A percentile compares a stretch with the other conserved stretches of the same genome.
phyloP scores from a whole-genome alignment of 2,888 invertebrate species.

The Apodemia zela region DNA sequence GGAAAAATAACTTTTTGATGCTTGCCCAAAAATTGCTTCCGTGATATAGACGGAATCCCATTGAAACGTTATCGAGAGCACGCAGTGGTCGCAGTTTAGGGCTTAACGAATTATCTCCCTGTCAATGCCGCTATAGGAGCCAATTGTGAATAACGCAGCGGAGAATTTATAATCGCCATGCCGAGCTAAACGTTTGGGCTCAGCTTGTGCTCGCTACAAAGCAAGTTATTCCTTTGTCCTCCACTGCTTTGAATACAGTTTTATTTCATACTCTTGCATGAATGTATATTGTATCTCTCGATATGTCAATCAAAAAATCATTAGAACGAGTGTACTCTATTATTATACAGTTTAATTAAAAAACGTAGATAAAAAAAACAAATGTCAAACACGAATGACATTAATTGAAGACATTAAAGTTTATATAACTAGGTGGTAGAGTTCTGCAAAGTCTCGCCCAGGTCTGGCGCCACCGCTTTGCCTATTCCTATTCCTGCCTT shows the following conservation, averaged over 20 bases:
- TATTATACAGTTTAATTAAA: too few species aligned
- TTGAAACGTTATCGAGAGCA: conserved; percentile 64
- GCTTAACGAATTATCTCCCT: conserved; percentile 70
- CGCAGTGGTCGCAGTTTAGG: conserved; percentile 67
- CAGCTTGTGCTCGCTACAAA: conserved; percentile 22
- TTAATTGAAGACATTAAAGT: too few species aligned
- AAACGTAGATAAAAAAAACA: too few species aligned
- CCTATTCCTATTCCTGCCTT: too few species aligned
- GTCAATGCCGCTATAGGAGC: conserved; percentile 50
- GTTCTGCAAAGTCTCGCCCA: too few species aligned
- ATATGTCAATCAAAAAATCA: too few species aligned
- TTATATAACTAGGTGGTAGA: too few species aligned
- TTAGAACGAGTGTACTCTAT: too few species aligned
- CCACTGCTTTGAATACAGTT: conserved; percentile 19
- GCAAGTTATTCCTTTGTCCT: conserved; percentile 27
- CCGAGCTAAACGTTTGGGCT: conserved; percentile 17
- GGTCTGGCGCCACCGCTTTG: too few species aligned
- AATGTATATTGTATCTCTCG: too few species aligned
- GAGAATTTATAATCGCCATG: conserved; percentile 29
- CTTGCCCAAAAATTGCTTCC: background rate
- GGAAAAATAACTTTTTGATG: too few species aligned
- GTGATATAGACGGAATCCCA: conserved; percentile 41
- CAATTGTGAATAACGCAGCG: conserved; percentile 47
- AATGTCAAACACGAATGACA: too few species aligned
- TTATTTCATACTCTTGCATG: conserved; percentile 9